phyloP scores from a whole-genome alignment of 2,113 vertebrate genomes.

The Hypocryptadius cinnamomeus region DNA sequence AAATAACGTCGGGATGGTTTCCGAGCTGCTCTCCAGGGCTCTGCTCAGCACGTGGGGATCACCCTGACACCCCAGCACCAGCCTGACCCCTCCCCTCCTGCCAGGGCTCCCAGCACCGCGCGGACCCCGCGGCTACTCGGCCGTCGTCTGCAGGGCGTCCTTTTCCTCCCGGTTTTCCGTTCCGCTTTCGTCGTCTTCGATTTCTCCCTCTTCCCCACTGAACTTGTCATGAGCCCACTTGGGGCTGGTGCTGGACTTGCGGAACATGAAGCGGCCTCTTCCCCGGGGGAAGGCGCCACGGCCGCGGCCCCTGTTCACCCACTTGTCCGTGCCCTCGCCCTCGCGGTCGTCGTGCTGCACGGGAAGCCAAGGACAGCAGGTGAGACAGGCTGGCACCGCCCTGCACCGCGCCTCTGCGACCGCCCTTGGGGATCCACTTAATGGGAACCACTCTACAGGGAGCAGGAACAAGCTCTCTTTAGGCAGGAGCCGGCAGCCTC shows the following conservation, averaged over 20 bases:
- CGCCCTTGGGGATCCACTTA: not conserved
- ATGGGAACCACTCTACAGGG: not conserved
- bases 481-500: not conserved
- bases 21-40: constrained; percentile 16
- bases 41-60: not conserved
- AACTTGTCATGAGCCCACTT: constrained; percentile 92
- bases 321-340: constrained; percentile 78
- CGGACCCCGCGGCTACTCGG: constrained; percentile 51
- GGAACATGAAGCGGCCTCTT: constrained; percentile 87
- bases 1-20: not conserved
- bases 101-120: not conserved
- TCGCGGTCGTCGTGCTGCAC: constrained; percentile 88
- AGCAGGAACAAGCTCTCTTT: not conserved
- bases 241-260: constrained; percentile 82
- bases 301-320: constrained; percentile 77
- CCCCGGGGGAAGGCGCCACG: constrained; percentile 77
- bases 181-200: constrained; percentile 75
- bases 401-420: not conserved
- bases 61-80: constrained; percentile 30
- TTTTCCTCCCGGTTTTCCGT: constrained; percentile 80
- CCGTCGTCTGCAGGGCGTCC: constrained; percentile 57
- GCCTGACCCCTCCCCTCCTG: constrained; percentile 9
- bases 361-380: not conserved
- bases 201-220: constrained; percentile 82
- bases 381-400: not conserved